Evolutionary conservation across 2,888 invertebrate species (phyloP).

Genomic region (Drosophila putrida): DNA sequence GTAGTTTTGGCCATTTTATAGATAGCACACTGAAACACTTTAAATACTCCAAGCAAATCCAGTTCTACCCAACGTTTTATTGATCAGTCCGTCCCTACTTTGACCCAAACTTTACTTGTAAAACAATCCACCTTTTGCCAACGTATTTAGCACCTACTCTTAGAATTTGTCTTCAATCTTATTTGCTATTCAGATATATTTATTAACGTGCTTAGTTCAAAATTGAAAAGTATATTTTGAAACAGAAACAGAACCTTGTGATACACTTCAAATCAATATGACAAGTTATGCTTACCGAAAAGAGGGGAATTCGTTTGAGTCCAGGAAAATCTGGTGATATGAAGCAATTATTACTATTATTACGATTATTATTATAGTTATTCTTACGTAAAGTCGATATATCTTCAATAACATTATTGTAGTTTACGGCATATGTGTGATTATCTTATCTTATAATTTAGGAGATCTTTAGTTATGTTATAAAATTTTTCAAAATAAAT

Average conservation of each 20-base stretch:
- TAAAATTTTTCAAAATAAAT: conserved; percentile 59
- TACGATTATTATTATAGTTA: conserved; percentile 36
- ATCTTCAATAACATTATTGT: conserved; percentile 43
- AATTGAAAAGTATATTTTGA: conserved; percentile 2
- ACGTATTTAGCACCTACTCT: conserved; percentile 19
- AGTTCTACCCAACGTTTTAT: conserved; percentile 56
- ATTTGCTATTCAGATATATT: conserved; percentile 7
- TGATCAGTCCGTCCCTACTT: conserved; percentile 51
- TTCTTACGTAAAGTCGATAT: conserved; percentile 35
- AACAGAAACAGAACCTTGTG: conserved; percentile 49
- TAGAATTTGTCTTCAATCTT: conserved; percentile 17
- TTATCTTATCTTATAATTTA: conserved; percentile 57
- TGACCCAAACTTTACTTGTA: conserved; percentile 20
- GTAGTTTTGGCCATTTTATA: conserved; percentile 2
- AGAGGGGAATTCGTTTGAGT: conserved; percentile 42
- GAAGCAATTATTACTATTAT: conserved; percentile 75
- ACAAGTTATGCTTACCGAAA: conserved; percentile 20
- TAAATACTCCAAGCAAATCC: conserved; percentile 12
- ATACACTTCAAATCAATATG: conserved; percentile 43
- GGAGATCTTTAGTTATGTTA: conserved; percentile 39
- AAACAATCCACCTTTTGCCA: conserved; percentile 29
- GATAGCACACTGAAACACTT: not conserved
- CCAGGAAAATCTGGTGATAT: conserved; percentile 69
- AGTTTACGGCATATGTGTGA: conserved; percentile 57
- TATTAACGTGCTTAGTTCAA: conserved; percentile 42